Evolutionary conservation across 2,888 invertebrate genomes (phyloP).

Genomic region (Mimas tiliae): DNA sequence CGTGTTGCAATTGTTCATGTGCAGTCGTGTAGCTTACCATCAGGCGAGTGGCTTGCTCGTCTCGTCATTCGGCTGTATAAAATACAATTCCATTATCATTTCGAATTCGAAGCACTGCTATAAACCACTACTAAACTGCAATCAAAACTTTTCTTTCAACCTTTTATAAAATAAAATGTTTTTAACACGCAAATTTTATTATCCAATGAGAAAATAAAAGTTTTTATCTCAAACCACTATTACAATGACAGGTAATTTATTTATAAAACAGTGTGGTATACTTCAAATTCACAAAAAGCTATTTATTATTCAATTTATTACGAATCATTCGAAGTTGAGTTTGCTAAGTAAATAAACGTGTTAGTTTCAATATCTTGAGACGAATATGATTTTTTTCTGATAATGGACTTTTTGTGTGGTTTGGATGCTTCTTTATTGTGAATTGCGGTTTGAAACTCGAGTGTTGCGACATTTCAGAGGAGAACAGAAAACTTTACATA

Average conservation of each 20-base stretch:
- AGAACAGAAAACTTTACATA: too few relatives aligned
- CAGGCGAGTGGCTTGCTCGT: too few relatives aligned
- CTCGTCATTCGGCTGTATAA: too few relatives aligned
- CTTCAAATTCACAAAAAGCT: conserved; percentile 16
- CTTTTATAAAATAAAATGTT: not conserved
- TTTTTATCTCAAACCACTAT: not conserved
- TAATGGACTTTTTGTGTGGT: not conserved
- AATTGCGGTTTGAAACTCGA: too few relatives aligned
- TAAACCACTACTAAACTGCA: not conserved
- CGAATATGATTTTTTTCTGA: not conserved
- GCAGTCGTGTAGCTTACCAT: too few relatives aligned
- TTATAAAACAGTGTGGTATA: not conserved
- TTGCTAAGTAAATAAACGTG: conserved; percentile 12
- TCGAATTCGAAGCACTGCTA: too few relatives aligned
- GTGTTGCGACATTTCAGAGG: too few relatives aligned
- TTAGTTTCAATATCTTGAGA: not conserved
- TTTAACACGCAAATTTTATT: conserved; percentile 15
- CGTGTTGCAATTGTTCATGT: too few relatives aligned
- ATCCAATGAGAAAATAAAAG: conserved; percentile 8
- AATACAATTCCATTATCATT: too few relatives aligned
- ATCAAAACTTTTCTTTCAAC: not conserved
- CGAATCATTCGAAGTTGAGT: not conserved
- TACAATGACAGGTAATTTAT: conserved; percentile 12
- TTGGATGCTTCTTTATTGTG: not conserved
- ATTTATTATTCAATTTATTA: conserved; percentile 19